Conservation (phyloP, 2,797 vertebrate species). For the Ctenochaetus hawaiiensis region DNA sequence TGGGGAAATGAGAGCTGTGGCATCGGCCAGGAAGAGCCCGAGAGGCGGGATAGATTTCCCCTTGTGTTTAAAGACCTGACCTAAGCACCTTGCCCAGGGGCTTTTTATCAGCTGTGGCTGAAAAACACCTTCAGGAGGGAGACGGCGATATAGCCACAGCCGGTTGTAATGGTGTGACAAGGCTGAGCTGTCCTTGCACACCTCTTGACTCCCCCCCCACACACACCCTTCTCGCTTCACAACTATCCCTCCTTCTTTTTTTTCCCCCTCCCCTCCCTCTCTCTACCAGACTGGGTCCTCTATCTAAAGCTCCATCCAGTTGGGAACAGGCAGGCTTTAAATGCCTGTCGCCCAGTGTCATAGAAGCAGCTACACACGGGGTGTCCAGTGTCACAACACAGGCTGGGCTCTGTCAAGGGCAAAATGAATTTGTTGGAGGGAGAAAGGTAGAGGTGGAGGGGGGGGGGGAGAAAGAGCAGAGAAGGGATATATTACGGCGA, state of each 20-base stretch:
- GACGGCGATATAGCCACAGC: conserved; percentile 69
- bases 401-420: conserved; percentile 80
- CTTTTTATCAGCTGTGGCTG: conserved; percentile 88
- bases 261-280: conserved; percentile 47
- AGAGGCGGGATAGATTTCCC: conserved; percentile 86
- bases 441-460: conserved; percentile 52
- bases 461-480: conserved; percentile 39
- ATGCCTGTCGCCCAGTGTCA: conserved; percentile 78
- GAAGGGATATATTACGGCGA: conserved; percentile 76
- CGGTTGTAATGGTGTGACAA: conserved; percentile 83
- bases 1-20: conserved; percentile 81
- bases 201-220: conserved; percentile 80
- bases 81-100: conserved; percentile 87
- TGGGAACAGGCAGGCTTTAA: conserved; percentile 77
- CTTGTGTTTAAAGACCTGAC: conserved; percentile 90
- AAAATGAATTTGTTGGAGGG: conserved; percentile 83
- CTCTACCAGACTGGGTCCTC: conserved; percentile 64
- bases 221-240: conserved; percentile 57
- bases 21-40: conserved; percentile 79
- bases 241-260: conserved; percentile 59
- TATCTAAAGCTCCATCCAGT: conserved; percentile 73
- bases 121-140: conserved; percentile 87
- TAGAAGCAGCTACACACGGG: conserved; percentile 79
- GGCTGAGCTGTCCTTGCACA: conserved; percentile 86
- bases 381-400: conserved; percentile 83